Base-by-base conservation (phyloP, 1,140 invertebrate genomes). In the Drosophila orosa region DNA sequence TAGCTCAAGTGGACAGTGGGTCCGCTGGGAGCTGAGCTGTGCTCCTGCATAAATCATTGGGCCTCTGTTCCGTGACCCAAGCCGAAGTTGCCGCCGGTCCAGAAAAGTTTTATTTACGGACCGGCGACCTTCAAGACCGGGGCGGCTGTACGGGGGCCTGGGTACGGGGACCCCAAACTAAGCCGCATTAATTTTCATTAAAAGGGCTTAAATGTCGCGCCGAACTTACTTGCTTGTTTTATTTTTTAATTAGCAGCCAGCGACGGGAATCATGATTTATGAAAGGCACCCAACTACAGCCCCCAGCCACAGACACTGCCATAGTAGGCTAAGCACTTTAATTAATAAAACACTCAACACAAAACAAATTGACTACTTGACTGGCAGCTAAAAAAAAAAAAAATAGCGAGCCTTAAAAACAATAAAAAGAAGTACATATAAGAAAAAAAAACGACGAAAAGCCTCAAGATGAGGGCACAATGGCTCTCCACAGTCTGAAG, bases 161-260 rank as follows among this genome's bases (percentile, higher is more conserved):
- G 24, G 33, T 47, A 19, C 52, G 63, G 55, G 33, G 45, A 45
- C 45, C 60, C 25, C 50, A 57, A 71, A 71, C 68, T 72, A 72
- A 72, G 79, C 56, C 83, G 76, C 80, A 87, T 87, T 87, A 87
- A 87, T 87, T 87, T 87, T 87, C 84, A 87, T 87, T 87, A 87
- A 87, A 87, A 83, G 72, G 62, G 83, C 75, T 87, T 83, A 87
- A 89, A 60, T 81, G 79, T 80, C 76, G 83, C 75, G 75, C 79
- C 84, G 71, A 83, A 69, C 56, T 86, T 78, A 78, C 60, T 87
- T 78, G 83, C 74, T 87, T 83, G 73, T 85, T 85, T 90, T 87
- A 78, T 90, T 87, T 87, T 83, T 85, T 72, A 85, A 85, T 85
- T 85, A 86, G 79, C 81, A 63, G 68, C 54, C 78, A 55, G 73